A percentile compares a stretch with the other conserved stretches of the same genome.
Evolutionary conservation across 2,888 invertebrate genomes (phyloP).

Genomic region (Nebria salina): DNA sequence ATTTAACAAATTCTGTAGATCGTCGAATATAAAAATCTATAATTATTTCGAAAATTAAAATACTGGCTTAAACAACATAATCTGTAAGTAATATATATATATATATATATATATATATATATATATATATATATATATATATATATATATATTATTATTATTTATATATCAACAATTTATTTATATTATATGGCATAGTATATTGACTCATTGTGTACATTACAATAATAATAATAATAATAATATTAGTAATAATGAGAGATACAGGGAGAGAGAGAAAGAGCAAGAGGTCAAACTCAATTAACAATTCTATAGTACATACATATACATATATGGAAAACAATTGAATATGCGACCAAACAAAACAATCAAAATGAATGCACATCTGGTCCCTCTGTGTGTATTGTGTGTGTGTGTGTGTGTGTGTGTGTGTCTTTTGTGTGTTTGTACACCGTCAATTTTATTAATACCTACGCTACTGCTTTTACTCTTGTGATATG

Average conservation of each 20-base stretch:
- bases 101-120: too few species aligned
- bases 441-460: not conserved
- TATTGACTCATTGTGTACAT: not conserved
- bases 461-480: not conserved
- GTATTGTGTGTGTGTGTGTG: not conserved
- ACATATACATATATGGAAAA: not conserved
- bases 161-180: too few species aligned
- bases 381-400: not conserved
- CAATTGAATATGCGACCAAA: not conserved
- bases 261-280: not conserved
- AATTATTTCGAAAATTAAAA: constrained; percentile 31
- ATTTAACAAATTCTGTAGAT: constrained; percentile 44
- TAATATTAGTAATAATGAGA: not conserved
- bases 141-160: too few species aligned
- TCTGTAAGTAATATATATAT: too few species aligned
- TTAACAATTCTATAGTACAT: not conserved
- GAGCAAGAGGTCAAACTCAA: not conserved
- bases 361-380: not conserved
- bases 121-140: too few species aligned
- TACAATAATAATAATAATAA: too few species aligned
- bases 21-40: constrained; percentile 45
- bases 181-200: not conserved
- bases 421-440: not conserved
- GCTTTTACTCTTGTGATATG: not conserved
- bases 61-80: not conserved